Conservation (phyloP, 2,113 vertebrate species). For the Cebidichthys violaceus region DNA sequence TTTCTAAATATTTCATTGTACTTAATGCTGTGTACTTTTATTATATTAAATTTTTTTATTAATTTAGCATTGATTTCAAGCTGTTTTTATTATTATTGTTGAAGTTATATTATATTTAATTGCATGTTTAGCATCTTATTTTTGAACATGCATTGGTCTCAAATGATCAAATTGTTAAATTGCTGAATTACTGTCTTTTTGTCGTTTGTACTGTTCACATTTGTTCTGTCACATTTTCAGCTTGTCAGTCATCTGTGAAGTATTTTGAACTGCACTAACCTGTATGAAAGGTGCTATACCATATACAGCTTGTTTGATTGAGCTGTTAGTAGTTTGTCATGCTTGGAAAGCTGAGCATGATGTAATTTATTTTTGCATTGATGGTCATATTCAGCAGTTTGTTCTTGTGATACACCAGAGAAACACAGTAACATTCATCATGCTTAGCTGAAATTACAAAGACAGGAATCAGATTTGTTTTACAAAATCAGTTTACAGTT, state of each 20-base stretch:
- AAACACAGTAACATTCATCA: not conserved
- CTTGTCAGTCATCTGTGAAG: not conserved
- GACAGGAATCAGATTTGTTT: not conserved
- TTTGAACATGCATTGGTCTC: not conserved
- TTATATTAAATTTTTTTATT: too few relatives aligned
- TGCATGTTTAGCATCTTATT: not conserved
- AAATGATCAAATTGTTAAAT: not conserved
- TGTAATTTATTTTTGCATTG: conserved; percentile 4
- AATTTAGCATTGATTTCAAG: not conserved
- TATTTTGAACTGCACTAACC: not conserved
- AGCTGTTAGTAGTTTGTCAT: not conserved
- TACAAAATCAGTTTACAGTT: not conserved
- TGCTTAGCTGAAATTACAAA: not conserved
- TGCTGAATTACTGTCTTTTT: not conserved
- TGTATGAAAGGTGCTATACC: not conserved
- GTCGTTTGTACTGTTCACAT: not conserved
- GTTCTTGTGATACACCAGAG: not conserved
- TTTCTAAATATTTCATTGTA: not conserved
- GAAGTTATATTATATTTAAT: not conserved
- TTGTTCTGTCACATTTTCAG: not conserved
- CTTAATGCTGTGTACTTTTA: not conserved
- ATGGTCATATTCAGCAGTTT: not conserved
- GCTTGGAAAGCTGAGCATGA: conserved; percentile 21
- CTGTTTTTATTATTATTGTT: not conserved
- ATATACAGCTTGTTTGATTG: not conserved